Evolutionary conservation across 2,113 vertebrate species (phyloP), one percentile per base, ranked within the genome.

Genomic region (Cinclus cinclus): DNA sequence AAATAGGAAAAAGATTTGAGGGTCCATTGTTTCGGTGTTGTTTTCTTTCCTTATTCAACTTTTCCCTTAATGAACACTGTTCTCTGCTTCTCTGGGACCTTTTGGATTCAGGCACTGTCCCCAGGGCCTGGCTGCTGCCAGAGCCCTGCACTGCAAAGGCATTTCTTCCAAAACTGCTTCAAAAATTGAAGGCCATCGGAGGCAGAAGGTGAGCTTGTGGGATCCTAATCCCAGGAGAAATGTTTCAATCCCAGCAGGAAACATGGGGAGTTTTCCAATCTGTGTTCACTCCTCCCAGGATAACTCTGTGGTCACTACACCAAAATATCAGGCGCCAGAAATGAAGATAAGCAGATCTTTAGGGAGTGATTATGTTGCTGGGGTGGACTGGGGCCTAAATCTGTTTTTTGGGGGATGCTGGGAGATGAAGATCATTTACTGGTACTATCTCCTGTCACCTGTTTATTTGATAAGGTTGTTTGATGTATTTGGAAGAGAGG

Each of bases 1-100:
- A 86, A 95, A 84, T 79, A 83, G 85, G 95, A 93, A 93, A 93
- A 96, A 91, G 33, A 81, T 74, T 83, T 56, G 85, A 90, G 84
- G 78, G 75, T 41, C 83, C 47, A 92, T 93, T 97, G 90, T 93
- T 94, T 67, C 90, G 49, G 39, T 47, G 63, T 37, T 92, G 75
- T 80, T 93, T 89, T 70, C 88, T 86, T 94, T 83, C 60, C 6
- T 93, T 83, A 83, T 95, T 93, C 87, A 95, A 59, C 71, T 77
- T 90, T 90, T 88, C 84, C 92, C 69, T 90, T 83, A 37, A 77
- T 59, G 65, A 94, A 47, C 47, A 28, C 67, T 64, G 59, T 39
- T 92, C 68, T 52, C 15, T 55, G 68, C 63, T 94, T 88, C 92
- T 77, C 59, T 69, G 92, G 86, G 92, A 70, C 68, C 46, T 65